Evolutionary conservation across 2,888 invertebrate genomes (phyloP).

Genomic region (Hypena proboscidalis): DNA sequence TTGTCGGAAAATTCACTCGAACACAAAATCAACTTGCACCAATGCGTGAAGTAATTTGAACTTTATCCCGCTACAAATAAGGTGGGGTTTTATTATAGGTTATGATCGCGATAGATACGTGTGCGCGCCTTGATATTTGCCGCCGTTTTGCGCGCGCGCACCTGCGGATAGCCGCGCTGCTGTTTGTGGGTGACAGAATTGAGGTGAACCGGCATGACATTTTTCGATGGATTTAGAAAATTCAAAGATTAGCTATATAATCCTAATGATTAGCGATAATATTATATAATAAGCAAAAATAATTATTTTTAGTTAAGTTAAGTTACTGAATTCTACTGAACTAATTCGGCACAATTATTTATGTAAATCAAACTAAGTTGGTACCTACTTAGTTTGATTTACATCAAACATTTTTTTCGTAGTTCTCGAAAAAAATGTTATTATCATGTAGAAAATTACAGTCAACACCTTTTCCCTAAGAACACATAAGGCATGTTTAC

Average conservation of each 20-base stretch:
- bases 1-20: constrained; percentile 24
- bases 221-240: constrained; percentile 18
- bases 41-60: constrained; percentile 21
- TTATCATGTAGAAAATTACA: too few relatives aligned
- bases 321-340: too few relatives aligned
- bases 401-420: too few relatives aligned
- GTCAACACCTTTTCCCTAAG: too few relatives aligned
- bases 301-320: too few relatives aligned
- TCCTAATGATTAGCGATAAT: background rate
- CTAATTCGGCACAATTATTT: too few relatives aligned
- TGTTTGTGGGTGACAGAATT: constrained; percentile 66
- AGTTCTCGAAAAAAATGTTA: too few relatives aligned
- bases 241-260: background rate
- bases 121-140: constrained; percentile 65
- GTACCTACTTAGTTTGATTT: too few relatives aligned
- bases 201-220: constrained; percentile 44
- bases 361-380: too few relatives aligned
- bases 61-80: constrained; percentile 30
- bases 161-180: constrained; percentile 51
- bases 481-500: too few relatives aligned
- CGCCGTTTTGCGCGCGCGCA: constrained; percentile 71
- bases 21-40: constrained; percentile 16
- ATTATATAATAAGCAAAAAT: background rate
- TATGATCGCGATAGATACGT: constrained; percentile 59
- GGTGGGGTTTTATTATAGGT: constrained; percentile 39